Conservation (phyloP, 1,140 invertebrate genomes). For the Lepidotrigona ventralis region DNA sequence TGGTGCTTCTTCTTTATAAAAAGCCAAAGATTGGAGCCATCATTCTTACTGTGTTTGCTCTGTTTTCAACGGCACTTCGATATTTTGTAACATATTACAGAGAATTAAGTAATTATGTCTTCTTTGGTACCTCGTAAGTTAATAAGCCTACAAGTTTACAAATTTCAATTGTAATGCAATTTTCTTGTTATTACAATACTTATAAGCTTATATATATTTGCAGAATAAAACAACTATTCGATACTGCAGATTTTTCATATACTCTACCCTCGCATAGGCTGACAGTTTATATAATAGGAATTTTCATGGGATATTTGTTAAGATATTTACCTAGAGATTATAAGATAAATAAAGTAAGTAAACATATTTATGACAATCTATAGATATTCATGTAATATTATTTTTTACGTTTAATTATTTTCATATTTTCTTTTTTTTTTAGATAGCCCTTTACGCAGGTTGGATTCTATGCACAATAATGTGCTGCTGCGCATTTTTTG, state of each 20-base stretch:
- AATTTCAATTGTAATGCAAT: not conserved
- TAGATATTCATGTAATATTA: not conserved
- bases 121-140: slow-evolving; percentile 88
- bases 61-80: slow-evolving; percentile 83
- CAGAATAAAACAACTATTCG: slow-evolving; percentile 84
- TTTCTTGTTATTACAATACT: not conserved
- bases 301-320: slow-evolving; percentile 83
- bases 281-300: slow-evolving; percentile 86
- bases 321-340: slow-evolving; percentile 77
- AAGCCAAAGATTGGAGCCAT: slow-evolving; percentile 82
- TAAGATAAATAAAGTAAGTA: slow-evolving; percentile 76
- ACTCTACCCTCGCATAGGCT: slow-evolving; percentile 85
- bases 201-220: slow-evolving; percentile 18
- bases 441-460: slow-evolving; percentile 81
- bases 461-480: slow-evolving; percentile 80
- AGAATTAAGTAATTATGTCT: slow-evolving; percentile 86
- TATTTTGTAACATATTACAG: slow-evolving; percentile 84
- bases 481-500: slow-evolving; percentile 82
- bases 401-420: not conserved
- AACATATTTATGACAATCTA: slow-evolving; percentile 2
- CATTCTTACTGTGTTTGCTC: slow-evolving; percentile 79
- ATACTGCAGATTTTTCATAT: slow-evolving; percentile 85
- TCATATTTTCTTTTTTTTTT: slow-evolving; percentile 62
- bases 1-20: slow-evolving; percentile 85
- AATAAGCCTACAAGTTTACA: not conserved